Conservation (phyloP, 2,113 vertebrate species). For the Otis tarda region DNA sequence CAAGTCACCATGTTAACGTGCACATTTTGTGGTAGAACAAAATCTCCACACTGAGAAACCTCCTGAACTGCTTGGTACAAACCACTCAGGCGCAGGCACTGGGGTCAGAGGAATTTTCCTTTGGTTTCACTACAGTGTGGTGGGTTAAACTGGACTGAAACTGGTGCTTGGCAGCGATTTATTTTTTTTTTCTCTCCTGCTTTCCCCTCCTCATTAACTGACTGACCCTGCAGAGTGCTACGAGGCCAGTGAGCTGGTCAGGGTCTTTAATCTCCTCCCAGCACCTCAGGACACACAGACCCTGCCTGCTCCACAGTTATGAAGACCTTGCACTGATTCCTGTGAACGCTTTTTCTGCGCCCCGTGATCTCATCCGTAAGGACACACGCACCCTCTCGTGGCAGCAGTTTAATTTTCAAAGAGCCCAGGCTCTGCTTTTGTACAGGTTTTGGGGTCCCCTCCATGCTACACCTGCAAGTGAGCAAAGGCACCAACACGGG, state of each 20-base stretch:
- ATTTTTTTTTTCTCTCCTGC: no score
- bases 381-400: neutral
- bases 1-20: rapidly evolving
- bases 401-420: neutral
- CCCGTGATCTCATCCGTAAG: neutral
- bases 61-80: neutral
- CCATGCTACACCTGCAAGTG: rapidly evolving
- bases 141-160: neutral
- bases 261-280: neutral
- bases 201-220: neutral
- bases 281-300: neutral
- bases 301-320: rapidly evolving
- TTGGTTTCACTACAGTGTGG: neutral
- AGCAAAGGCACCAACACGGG: neutral
- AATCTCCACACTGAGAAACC: neutral
- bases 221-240: neutral
- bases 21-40: neutral
- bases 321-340: neutral
- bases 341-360: rapidly evolving
- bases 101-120: neutral
- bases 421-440: neutral
- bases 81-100: neutral
- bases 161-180: no score
- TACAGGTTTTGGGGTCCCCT: neutral
- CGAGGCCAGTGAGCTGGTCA: neutral